phyloP scores from a whole-genome alignment of 2,113 vertebrate genomes.

The Corydoras sp. region DNA sequence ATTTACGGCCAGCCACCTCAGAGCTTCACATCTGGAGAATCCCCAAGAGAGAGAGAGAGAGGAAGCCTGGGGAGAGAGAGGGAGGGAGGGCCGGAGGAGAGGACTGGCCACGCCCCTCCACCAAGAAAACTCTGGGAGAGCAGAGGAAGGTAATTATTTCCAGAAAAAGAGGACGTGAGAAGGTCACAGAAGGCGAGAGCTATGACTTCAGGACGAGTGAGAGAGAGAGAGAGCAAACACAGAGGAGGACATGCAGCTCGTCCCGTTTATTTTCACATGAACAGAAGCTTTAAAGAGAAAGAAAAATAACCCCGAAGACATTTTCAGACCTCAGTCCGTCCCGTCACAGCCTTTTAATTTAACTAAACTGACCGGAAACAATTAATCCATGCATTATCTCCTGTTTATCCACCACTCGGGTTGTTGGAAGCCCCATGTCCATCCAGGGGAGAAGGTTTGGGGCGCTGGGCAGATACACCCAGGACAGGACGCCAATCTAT shows the following conservation, averaged over 20 bases:
- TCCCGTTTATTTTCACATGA: not conserved
- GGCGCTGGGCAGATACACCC: too few species aligned
- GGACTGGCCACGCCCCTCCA: constrained; percentile 48
- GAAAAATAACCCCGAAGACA: too few species aligned
- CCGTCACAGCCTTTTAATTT: too few species aligned
- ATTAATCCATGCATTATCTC: too few species aligned
- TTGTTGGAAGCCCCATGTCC: too few species aligned
- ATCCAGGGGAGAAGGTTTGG: too few species aligned
- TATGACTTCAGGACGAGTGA: constrained; percentile 8
- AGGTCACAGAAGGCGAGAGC: constrained; percentile 34
- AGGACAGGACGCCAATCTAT: too few species aligned
- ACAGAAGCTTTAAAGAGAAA: too few species aligned
- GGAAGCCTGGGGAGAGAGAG: constrained; percentile 13
- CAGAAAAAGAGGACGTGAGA: constrained; percentile 56
- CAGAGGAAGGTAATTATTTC: constrained; percentile 69
- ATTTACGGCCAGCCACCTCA: constrained; percentile 38
- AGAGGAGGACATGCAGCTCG: constrained; percentile 5
- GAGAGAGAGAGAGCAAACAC: constrained; percentile 21
- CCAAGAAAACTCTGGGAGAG: constrained; percentile 64
- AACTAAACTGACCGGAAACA: too few species aligned
- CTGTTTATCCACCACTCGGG: too few species aligned
- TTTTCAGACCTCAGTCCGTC: too few species aligned
- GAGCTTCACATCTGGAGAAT: constrained; percentile 41
- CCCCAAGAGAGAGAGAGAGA: constrained; percentile 23
- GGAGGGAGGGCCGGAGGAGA: constrained; percentile 12